A percentile compares a stretch with the other conserved stretches of the same genome.
Evolutionary conservation across 2,113 vertebrate species (phyloP).

Genomic region (Ciconia maguari): DNA sequence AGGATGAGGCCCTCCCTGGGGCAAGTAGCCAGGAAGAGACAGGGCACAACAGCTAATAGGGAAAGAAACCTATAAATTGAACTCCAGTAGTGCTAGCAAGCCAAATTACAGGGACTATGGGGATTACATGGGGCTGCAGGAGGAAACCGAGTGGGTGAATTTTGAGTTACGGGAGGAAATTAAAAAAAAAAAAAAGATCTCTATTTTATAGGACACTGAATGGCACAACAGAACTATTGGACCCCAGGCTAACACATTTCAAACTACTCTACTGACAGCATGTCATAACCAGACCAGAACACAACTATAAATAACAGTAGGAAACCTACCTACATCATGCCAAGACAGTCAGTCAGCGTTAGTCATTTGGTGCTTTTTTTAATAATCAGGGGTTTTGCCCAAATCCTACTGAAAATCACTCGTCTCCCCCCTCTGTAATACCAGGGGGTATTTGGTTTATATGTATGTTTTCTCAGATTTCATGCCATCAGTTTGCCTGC

Average conservation of each 20-base stretch:
- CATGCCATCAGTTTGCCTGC: background rate
- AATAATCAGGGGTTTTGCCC: background rate
- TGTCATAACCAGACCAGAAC: slow-evolving; percentile 31
- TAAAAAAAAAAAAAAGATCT: background rate
- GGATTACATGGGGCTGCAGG: background rate
- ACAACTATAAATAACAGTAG: slow-evolving; percentile 25
- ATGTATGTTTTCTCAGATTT: background rate
- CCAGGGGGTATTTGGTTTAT: background rate
- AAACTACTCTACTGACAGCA: background rate
- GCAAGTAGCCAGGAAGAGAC: background rate
- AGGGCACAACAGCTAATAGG: background rate
- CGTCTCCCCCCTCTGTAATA: background rate
- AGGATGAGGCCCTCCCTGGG: background rate
- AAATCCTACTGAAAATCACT: background rate
- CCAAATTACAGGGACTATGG: background rate
- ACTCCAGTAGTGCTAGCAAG: background rate
- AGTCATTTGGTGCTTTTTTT: background rate
- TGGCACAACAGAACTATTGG: background rate
- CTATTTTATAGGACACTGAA: background rate
- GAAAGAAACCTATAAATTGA: background rate
- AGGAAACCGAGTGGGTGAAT: background rate
- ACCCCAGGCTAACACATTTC: slow-evolving; percentile 34
- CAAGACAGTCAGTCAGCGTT: slow-evolving; percentile 12
- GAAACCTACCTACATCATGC: background rate
- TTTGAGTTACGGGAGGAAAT: background rate